Conservation (phyloP, 2,888 invertebrate species). For the Heliconius hortense region DNA sequence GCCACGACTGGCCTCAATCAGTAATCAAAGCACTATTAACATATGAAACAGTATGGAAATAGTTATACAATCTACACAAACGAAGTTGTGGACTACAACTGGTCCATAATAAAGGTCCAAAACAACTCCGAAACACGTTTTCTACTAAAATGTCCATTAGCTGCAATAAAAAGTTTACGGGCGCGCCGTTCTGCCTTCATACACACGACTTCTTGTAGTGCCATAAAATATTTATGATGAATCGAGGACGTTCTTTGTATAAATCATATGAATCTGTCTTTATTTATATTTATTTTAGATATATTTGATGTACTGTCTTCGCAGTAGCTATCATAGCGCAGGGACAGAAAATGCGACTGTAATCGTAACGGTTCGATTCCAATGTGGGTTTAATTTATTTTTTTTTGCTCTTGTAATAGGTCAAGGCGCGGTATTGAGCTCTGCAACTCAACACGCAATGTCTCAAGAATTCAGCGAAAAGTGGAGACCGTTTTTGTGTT, state of each 20-base stretch:
- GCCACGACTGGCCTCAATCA: background rate
- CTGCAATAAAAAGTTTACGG: constrained; percentile 46
- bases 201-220: constrained; percentile 35
- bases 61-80: background rate
- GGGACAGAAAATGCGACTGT: too few relatives aligned
- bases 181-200: constrained; percentile 27
- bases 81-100: background rate
- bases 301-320: background rate
- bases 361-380: too few relatives aligned
- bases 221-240: constrained; percentile 38
- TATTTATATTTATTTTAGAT: background rate
- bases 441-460: too few relatives aligned
- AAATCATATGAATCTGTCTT: constrained; percentile 27
- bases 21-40: too few relatives aligned
- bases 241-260: constrained; percentile 32
- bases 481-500: too few relatives aligned
- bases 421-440: too few relatives aligned
- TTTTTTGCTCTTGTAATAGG: too few relatives aligned
- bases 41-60: too few relatives aligned
- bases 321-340: too few relatives aligned
- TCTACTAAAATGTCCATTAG: constrained; percentile 45
- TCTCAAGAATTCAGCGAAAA: too few relatives aligned
- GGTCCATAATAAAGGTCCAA: background rate
- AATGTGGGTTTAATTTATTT: too few relatives aligned
- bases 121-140: constrained; percentile 9